Base-by-base conservation (phyloP, 2,888 invertebrate genomes). In the Eristalinus aeneus region DNA sequence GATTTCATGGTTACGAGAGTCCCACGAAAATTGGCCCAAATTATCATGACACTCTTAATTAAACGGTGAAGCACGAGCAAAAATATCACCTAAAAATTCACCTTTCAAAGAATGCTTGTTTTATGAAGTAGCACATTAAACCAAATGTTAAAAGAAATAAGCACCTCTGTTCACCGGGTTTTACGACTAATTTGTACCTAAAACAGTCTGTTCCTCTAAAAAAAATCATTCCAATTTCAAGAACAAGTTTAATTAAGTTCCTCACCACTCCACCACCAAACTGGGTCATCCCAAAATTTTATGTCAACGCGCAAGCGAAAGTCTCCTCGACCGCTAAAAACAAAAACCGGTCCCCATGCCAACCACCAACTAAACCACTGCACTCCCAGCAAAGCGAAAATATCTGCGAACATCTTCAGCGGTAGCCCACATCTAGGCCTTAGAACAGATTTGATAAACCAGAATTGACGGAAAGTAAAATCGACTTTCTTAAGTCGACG, bases 401-500 rank as follows among this genome's bases (percentile, higher is more conserved):
- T 3, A 46, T 5, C 1, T 16, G 8, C 16, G 8, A 46, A 16
- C 8, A 27, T 27, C 27, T 27, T 27, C 27, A 27, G 27, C 46
- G 0, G 46, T 16, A 16, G 46, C 16, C 46, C 16, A 46, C 46
- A 8, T 46, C 46, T 56, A 56, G 6, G 46, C 12, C 5, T 39
- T 58, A 75, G 31, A 67, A 58, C 22, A 27, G n/a, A 27, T 60
- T 27, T 54, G 12, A 58, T 60, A 53, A 46, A 46, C 60, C 46
- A 16, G 61, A 76, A 69, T 20, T 20, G 61, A 36, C 54, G 6
- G 58, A 78, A 78, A 78, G 65, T 65, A 65, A 78, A 72, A 78
- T 58, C 32, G 39, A 34, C 63, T 67, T 75, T 53, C 46, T 60
- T 58, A 31, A 9, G 53, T 12, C 10, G 16, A n/a, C 8, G 20